Percentiles rank a stretch among this genome's conserved stretches.
Conservation (phyloP, 2,113 vertebrate genomes). For the Sturnus vulgaris region DNA sequence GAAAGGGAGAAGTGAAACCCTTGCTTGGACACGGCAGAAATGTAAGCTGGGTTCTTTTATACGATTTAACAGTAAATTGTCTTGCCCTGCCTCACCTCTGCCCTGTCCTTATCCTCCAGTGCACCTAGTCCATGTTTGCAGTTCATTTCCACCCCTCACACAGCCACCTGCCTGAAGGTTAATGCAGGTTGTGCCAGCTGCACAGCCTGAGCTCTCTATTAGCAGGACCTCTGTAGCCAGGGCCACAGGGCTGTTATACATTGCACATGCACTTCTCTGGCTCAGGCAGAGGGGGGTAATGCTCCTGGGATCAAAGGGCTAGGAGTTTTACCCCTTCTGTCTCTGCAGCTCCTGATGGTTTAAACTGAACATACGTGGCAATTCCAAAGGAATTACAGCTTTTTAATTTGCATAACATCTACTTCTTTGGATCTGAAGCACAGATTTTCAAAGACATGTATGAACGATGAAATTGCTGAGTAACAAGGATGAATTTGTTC, state of each 20-base stretch:
- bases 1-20: neutral
- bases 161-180: neutral
- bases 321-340: neutral
- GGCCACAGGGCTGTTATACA: neutral
- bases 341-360: neutral
- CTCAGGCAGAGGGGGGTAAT: neutral
- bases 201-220: neutral
- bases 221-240: neutral
- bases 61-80: neutral
- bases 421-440: neutral
- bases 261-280: neutral
- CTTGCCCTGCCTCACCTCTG: neutral
- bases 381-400: neutral
- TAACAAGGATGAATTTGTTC: neutral
- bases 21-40: neutral
- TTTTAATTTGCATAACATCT: conserved; percentile 33
- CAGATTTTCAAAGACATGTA: neutral
- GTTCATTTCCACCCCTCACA: neutral
- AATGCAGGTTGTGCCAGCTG: neutral
- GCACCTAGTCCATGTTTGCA: neutral
- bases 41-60: neutral
- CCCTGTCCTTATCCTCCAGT: neutral
- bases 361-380: neutral
- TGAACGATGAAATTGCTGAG: conserved; percentile 2
- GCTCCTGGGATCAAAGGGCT: neutral